phyloP scores from a whole-genome alignment of 2,888 invertebrate species.

The Standfussiana lucernea region DNA sequence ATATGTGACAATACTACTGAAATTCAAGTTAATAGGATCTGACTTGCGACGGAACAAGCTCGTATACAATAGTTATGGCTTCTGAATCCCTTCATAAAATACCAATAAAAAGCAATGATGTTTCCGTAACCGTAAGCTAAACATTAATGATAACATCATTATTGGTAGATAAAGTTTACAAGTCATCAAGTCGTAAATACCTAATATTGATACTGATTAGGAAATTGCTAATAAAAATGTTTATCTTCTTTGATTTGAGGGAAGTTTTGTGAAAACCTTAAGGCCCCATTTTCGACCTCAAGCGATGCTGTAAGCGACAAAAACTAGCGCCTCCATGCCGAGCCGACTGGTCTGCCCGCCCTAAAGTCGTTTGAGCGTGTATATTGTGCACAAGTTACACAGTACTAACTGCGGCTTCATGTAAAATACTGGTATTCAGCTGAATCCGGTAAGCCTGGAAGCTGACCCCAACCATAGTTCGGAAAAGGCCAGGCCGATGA shows the following conservation, averaged over 20 bases:
- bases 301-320: neutral
- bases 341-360: no score
- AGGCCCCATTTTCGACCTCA: neutral
- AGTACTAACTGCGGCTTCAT: no score
- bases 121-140: neutral
- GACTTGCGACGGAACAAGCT: neutral
- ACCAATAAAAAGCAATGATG: neutral
- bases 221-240: constrained; percentile 1
- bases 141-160: constrained; percentile 24
- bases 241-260: neutral
- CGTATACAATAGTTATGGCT: neutral
- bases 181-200: constrained; percentile 26
- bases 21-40: neutral
- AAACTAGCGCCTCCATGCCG: neutral
- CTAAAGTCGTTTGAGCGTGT: no score
- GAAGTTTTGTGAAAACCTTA: neutral
- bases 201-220: constrained; percentile 21
- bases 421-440: no score
- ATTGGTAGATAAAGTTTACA: constrained; percentile 39
- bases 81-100: constrained; percentile 4
- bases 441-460: no score
- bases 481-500: no score
- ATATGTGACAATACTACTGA: neutral
- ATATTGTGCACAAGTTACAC: no score
- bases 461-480: no score